These are phyloP conservation scores for Hydrochoerus hydrochaeris DNA, from an alignment of 2,113 vertebrate species.

Conservation along the genomic window DNA sequence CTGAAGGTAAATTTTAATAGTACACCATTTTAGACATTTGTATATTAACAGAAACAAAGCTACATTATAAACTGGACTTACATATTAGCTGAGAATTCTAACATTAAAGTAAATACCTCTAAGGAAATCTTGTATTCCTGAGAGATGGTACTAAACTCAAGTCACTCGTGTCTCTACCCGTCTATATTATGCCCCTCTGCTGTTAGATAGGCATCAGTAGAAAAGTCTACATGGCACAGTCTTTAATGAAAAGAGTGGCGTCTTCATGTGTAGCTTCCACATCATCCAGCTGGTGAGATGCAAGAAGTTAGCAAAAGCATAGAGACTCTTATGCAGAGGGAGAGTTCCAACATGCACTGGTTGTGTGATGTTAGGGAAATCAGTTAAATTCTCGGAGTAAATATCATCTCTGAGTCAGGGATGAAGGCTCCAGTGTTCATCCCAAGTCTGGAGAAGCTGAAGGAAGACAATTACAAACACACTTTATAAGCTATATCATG, in stretches of 20 bases:
- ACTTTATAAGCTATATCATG: background rate
- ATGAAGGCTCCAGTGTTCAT: background rate
- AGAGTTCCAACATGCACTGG: background rate
- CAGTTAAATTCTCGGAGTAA: background rate
- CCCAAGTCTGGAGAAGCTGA: background rate
- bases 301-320: background rate
- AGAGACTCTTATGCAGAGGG: background rate
- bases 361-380: background rate
- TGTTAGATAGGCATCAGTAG: background rate
- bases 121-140: background rate
- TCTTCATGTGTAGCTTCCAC: background rate
- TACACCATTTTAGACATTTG: background rate
- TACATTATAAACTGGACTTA: background rate
- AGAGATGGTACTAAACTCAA: background rate
- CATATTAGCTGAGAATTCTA: background rate
- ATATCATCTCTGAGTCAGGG: background rate
- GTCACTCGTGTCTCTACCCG: background rate
- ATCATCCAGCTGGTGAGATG: background rate
- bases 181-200: background rate
- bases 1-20: background rate
- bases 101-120: background rate
- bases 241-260: background rate
- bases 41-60: background rate
- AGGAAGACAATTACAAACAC: background rate
- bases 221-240: background rate